phyloP scores from a whole-genome alignment of 1,140 invertebrate species.

The Cydia amplana region DNA sequence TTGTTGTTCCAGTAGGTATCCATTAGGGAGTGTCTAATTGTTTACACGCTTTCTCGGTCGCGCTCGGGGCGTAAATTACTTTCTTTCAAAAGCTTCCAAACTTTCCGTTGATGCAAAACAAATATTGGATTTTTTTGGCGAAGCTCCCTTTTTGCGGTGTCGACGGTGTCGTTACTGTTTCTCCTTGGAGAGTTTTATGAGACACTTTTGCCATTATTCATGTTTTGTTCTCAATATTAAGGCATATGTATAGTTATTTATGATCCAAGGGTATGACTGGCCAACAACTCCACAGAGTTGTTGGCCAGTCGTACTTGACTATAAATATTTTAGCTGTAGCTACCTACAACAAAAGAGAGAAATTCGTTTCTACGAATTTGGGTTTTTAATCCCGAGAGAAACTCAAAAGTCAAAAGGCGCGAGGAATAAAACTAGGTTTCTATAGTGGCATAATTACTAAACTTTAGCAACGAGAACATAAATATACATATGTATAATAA shows the following conservation, averaged over 20 bases:
- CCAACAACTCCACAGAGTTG: too few species aligned
- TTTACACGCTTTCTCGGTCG: slow-evolving; percentile 21
- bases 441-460: too few species aligned
- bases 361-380: too few species aligned
- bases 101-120: slow-evolving; percentile 31
- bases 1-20: background rate
- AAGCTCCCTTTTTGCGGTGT: background rate
- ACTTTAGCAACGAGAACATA: too few species aligned
- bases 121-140: slow-evolving; percentile 27
- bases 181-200: background rate
- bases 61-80: slow-evolving; percentile 20
- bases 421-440: too few species aligned
- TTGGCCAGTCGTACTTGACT: too few species aligned
- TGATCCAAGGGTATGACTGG: background rate
- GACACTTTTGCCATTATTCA: background rate
- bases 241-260: background rate
- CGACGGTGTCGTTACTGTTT: background rate
- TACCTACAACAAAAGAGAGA: too few species aligned
- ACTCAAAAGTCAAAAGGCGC: too few species aligned
- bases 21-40: slow-evolving; percentile 7
- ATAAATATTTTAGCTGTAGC: too few species aligned
- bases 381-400: too few species aligned
- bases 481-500: too few species aligned
- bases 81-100: slow-evolving; percentile 18
- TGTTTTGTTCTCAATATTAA: slow-evolving; percentile 26